These are phyloP conservation scores for Sylvicola fuscatus DNA, from an alignment of 2,888 invertebrate species.

Conservation along the genomic window DNA sequence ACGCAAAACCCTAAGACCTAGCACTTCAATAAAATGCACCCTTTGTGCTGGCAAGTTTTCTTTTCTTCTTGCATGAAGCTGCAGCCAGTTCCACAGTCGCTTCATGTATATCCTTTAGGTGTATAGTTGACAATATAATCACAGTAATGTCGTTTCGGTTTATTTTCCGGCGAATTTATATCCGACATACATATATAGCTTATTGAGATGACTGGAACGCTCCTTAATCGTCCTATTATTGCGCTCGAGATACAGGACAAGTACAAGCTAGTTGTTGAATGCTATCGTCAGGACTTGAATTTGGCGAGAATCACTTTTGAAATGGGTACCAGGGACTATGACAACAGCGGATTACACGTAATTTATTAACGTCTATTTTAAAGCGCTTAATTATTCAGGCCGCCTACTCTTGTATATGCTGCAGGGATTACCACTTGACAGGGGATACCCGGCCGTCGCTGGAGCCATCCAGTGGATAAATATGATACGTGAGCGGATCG, in stretches of 20 bases:
- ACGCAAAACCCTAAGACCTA: too few species aligned
- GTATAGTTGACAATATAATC: too few species aligned
- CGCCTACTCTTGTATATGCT: neutral
- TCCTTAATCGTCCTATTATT: constrained; percentile 56
- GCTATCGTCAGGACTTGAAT: constrained; percentile 43
- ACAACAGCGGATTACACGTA: neutral
- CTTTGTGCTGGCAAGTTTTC: too few species aligned
- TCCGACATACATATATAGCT: constrained; percentile 27
- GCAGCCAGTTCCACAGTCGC: too few species aligned
- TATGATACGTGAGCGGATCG: constrained; percentile 39
- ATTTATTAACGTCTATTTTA: too few species aligned
- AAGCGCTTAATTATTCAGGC: too few species aligned
- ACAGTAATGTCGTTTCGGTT: too few species aligned
- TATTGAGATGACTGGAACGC: constrained; percentile 48
- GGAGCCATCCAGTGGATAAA: constrained; percentile 52
- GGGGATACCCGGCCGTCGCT: constrained; percentile 36
- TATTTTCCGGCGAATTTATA: too few species aligned
- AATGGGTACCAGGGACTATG: constrained; percentile 26
- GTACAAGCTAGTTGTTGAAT: constrained; percentile 38
- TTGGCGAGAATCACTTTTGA: constrained; percentile 40
- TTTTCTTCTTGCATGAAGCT: too few species aligned
- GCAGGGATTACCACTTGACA: too few species aligned
- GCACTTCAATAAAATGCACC: too few species aligned
- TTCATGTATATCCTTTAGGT: too few species aligned
- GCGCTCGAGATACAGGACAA: constrained; percentile 46